These are phyloP conservation scores for Carposina sasakii DNA, from an alignment of 1,140 invertebrate species.

Conservation along the genomic window DNA sequence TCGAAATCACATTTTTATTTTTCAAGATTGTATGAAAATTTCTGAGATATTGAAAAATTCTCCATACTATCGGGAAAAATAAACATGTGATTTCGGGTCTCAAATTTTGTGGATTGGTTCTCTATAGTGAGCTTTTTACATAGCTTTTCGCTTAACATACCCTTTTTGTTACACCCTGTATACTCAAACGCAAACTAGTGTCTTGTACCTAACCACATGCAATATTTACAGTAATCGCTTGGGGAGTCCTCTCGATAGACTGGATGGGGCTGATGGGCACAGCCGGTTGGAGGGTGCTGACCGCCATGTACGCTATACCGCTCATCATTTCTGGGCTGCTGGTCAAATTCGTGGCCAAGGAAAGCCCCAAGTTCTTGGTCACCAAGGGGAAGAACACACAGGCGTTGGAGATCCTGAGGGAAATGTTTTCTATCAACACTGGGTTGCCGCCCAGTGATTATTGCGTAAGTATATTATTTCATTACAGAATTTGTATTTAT, in stretches of 20 bases:
- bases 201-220: too few species aligned
- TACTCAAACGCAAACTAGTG: too few species aligned
- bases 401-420: conserved; percentile 73
- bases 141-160: too few species aligned
- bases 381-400: conserved; percentile 73
- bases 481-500: too few species aligned
- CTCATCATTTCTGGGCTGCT: conserved; percentile 70
- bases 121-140: too few species aligned
- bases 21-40: too few species aligned
- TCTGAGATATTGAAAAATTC: too few species aligned
- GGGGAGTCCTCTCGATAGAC: conserved; percentile 40
- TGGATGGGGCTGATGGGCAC: conserved; percentile 21
- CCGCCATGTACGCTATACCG: conserved; percentile 74
- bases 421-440: conserved; percentile 76
- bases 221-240: conserved; percentile 43
- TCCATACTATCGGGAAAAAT: too few species aligned
- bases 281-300: conserved; percentile 76
- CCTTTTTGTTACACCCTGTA: too few species aligned
- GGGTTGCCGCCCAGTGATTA: conserved; percentile 73
- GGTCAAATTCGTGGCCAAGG: conserved; percentile 55
- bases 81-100: too few species aligned
- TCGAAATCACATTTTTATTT: too few species aligned
- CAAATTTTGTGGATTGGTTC: too few species aligned
- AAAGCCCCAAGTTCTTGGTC: conserved; percentile 84
- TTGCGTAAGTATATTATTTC: conserved; percentile 70